Conservation (phyloP, 2,113 vertebrate species). For the Psammodynastes pulverulentus region DNA sequence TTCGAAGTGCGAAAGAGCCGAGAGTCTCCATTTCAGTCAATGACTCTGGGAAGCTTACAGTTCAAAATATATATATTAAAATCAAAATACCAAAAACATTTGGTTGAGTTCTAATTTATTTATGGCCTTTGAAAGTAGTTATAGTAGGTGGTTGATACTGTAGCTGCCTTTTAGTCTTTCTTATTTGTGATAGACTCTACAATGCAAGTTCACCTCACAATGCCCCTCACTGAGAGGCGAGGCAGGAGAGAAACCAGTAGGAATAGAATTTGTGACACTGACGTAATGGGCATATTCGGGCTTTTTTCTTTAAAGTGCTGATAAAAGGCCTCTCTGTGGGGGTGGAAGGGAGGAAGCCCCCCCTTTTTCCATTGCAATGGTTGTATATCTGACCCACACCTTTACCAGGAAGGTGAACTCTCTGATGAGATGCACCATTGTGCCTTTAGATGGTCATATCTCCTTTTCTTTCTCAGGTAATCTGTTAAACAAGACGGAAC, state of each 20-base stretch:
- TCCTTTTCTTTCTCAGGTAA: not conserved
- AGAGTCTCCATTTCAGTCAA: not conserved
- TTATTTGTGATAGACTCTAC: not conserved
- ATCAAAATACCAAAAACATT: not conserved
- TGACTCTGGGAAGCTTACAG: not conserved
- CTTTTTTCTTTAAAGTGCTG: not conserved
- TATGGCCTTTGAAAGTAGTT: not conserved
- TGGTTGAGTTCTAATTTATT: not conserved
- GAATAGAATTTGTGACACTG: not conserved
- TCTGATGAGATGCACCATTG: not conserved
- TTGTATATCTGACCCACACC: not conserved
- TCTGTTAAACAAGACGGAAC: not conserved
- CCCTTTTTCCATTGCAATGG: not conserved
- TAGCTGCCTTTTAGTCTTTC: not conserved
- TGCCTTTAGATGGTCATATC: not conserved
- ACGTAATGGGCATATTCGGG: not conserved
- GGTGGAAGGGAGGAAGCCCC: not conserved
- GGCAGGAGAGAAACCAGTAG: not conserved
- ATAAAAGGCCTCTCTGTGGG: not conserved
- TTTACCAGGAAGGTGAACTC: not conserved
- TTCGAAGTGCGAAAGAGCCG: not conserved
- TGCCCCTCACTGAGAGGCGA: too few relatives aligned
- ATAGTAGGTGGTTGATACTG: not conserved
- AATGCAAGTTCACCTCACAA: too few relatives aligned
- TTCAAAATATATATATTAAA: not conserved